Conservation (phyloP, 1,140 invertebrate genomes). For the Tetramorium alpestre region DNA sequence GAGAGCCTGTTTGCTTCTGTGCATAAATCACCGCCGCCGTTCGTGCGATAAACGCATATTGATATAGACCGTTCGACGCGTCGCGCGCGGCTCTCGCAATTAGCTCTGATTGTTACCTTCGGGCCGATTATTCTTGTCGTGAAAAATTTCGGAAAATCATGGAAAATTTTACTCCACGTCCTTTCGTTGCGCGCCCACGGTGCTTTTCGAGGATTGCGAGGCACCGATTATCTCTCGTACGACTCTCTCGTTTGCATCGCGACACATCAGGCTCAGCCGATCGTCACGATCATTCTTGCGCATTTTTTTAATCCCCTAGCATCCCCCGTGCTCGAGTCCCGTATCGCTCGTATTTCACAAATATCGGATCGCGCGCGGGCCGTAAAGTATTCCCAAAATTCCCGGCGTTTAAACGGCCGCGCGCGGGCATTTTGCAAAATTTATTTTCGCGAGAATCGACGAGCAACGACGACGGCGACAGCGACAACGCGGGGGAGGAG, state of each 20-base stretch:
- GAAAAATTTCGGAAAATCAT: not conserved
- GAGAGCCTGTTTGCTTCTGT: conserved; percentile 31
- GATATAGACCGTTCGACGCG: conserved; percentile 51
- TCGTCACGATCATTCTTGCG: conserved; percentile 26
- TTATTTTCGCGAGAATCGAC: conserved; percentile 61
- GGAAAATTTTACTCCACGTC: not conserved
- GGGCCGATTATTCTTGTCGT: not conserved
- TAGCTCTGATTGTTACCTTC: conserved; percentile 49
- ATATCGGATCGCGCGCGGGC: conserved; percentile 69
- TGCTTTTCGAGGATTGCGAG: not conserved
- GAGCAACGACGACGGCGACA: not conserved
- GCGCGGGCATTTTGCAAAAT: conserved; percentile 62
- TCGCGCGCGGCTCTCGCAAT: conserved; percentile 39
- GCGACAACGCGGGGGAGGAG: not conserved
- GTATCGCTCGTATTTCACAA: conserved; percentile 72
- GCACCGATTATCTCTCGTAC: not conserved
- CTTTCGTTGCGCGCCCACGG: not conserved
- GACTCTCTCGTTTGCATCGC: not conserved
- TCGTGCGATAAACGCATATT: conserved; percentile 61
- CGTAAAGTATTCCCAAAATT: conserved; percentile 70
- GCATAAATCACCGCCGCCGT: conserved; percentile 68
- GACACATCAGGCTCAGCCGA: conserved; percentile 38
- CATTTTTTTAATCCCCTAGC: conserved; percentile 43
- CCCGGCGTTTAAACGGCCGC: conserved; percentile 54
- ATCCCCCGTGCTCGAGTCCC: conserved; percentile 14